Percentiles rank a stretch among this genome's conserved stretches.
phyloP scores from a whole-genome alignment of 2,113 vertebrate genomes.

The Atrichornis clamosus region DNA sequence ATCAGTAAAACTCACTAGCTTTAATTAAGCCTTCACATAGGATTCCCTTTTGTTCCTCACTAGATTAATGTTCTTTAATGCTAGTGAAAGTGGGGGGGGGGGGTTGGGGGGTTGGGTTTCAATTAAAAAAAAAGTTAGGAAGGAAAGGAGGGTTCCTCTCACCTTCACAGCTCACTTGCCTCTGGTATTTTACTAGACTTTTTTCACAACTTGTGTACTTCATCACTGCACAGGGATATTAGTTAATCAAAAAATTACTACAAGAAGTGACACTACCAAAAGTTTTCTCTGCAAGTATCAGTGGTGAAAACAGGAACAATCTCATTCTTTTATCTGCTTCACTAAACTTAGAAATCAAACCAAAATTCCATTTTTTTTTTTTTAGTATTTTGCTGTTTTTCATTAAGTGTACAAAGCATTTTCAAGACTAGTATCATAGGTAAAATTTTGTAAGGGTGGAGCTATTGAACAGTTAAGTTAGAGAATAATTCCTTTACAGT shows the following conservation, averaged over 20 bases:
- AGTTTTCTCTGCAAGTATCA: neutral
- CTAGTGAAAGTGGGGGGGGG: neutral
- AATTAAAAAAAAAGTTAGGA: neutral
- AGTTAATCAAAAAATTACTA: constrained; percentile 20
- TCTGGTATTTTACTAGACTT: neutral
- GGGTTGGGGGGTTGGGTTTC: too few species aligned
- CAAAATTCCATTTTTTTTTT: neutral
- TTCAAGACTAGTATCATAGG: neutral
- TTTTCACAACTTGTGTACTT: constrained; percentile 20
- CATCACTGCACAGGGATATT: neutral
- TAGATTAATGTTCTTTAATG: constrained; percentile 35
- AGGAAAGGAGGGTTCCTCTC: neutral
- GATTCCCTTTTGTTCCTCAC: constrained; percentile 46
- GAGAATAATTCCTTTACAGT: neutral
- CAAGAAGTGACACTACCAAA: neutral
- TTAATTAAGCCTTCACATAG: constrained; percentile 72
- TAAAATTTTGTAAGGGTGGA: neutral
- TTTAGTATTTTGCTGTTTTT: neutral
- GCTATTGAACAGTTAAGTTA: neutral
- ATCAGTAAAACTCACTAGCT: constrained; percentile 67
- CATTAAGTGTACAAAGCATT: neutral
- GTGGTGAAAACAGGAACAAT: neutral
- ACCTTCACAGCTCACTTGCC: constrained; percentile 53
- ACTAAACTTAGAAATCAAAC: neutral
- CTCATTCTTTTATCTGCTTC: neutral